A percentile compares a stretch with the other conserved stretches of the same genome.
Conservation (phyloP, 2,797 vertebrate genomes). For the Aphelocoma californica region DNA sequence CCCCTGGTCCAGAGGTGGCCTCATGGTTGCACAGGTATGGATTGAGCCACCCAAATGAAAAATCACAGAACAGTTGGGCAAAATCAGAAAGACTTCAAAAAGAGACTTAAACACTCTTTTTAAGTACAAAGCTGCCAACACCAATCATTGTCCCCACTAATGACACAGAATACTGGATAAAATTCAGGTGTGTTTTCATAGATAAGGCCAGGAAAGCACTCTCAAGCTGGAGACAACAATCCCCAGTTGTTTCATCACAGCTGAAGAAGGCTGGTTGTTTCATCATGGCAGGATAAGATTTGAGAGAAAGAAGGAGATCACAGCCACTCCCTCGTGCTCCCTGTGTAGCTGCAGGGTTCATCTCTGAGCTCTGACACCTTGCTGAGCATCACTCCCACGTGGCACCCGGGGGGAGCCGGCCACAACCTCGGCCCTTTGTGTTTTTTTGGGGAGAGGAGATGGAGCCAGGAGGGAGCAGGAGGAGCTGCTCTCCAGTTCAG, state of each 20-base stretch:
- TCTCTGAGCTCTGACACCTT: neutral
- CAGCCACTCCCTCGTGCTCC: neutral
- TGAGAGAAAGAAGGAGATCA: neutral
- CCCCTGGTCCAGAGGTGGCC: too few species aligned
- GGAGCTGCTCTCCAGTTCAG: neutral
- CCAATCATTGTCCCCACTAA: neutral
- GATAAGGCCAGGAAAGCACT: neutral
- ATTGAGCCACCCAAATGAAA: neutral
- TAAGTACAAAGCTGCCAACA: neutral
- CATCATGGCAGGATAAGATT: neutral
- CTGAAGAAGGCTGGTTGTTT: neutral
- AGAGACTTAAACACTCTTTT: neutral
- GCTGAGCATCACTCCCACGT: neutral
- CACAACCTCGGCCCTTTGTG: neutral
- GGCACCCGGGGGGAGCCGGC: fast-evolving
- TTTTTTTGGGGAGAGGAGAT: neutral
- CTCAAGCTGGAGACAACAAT: neutral
- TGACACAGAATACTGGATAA: neutral
- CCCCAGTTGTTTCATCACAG: neutral
- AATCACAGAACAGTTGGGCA: neutral
- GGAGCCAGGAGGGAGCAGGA: neutral
- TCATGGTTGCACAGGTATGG: neutral
- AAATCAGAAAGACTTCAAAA: neutral
- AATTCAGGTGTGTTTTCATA: neutral
- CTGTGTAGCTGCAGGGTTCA: neutral